Evolutionary conservation across 2,888 invertebrate genomes (phyloP).

Genomic region (Nomada ferruginata): DNA sequence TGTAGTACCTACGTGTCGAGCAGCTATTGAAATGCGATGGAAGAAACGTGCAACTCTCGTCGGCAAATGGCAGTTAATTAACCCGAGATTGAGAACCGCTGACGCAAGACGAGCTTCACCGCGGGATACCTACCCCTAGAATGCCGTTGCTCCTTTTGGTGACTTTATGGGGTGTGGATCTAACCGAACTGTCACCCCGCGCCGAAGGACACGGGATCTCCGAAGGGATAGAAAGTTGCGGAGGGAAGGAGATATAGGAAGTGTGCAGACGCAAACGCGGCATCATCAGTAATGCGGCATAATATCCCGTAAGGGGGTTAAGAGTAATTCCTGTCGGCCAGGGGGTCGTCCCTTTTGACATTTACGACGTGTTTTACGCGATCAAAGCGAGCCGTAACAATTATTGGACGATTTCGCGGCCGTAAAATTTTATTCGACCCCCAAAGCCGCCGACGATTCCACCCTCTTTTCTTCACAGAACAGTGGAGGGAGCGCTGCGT

Average conservation of each 20-base stretch:
- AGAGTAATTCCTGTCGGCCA: constrained; percentile 75
- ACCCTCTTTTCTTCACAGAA: constrained; percentile 41
- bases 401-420: constrained; percentile 83
- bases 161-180: constrained; percentile 44
- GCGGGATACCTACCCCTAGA: constrained; percentile 6
- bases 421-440: constrained; percentile 82
- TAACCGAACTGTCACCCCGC: constrained; percentile 8
- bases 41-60: not conserved
- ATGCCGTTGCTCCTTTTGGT: constrained; percentile 23
- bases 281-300: constrained; percentile 74
- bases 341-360: constrained; percentile 78
- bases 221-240: not conserved
- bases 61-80: constrained; percentile 21
- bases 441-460: constrained; percentile 41
- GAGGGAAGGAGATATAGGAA: not conserved
- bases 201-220: constrained; percentile 48
- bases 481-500: constrained; percentile 7
- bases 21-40: not conserved
- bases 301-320: constrained; percentile 74
- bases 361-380: constrained; percentile 84
- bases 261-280: constrained; percentile 64
- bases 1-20: not conserved
- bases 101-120: constrained; percentile 20
- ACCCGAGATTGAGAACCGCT: constrained; percentile 28
- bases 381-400: constrained; percentile 83